Conservation (phyloP, 2,888 invertebrate species). For the Melanophora roralis region DNA sequence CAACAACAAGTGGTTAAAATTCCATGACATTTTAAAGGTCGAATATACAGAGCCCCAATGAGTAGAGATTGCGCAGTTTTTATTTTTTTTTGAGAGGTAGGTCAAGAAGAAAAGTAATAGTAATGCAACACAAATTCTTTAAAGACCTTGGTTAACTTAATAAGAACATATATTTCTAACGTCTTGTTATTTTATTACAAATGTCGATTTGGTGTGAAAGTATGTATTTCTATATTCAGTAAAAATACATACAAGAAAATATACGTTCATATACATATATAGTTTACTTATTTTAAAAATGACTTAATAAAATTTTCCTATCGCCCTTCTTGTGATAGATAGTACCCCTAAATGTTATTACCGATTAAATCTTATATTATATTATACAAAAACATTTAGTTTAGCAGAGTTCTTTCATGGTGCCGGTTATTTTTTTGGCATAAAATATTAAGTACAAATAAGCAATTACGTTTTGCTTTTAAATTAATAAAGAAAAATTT, state of each 20-base stretch:
- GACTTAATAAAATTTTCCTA: not conserved
- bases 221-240: no score
- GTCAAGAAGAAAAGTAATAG: no score
- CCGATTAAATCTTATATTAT: conserved; percentile 4
- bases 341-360: not conserved
- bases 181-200: no score
- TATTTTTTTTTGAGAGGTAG: no score
- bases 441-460: conserved; percentile 3
- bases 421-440: conserved; percentile 8
- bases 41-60: not conserved
- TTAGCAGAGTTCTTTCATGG: conserved; percentile 11
- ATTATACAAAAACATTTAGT: conserved; percentile 26
- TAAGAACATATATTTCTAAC: no score
- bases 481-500: no score
- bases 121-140: no score
- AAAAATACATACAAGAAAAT: no score
- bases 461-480: no score
- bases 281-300: not conserved
- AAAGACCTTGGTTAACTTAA: no score
- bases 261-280: no score
- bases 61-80: conserved; percentile 9
- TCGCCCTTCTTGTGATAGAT: not conserved
- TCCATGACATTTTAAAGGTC: not conserved
- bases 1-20: not conserved
- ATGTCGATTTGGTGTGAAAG: no score